Evolutionary conservation across 2,113 vertebrate species (phyloP).

Genomic region (Mormyrus iriodes): DNA sequence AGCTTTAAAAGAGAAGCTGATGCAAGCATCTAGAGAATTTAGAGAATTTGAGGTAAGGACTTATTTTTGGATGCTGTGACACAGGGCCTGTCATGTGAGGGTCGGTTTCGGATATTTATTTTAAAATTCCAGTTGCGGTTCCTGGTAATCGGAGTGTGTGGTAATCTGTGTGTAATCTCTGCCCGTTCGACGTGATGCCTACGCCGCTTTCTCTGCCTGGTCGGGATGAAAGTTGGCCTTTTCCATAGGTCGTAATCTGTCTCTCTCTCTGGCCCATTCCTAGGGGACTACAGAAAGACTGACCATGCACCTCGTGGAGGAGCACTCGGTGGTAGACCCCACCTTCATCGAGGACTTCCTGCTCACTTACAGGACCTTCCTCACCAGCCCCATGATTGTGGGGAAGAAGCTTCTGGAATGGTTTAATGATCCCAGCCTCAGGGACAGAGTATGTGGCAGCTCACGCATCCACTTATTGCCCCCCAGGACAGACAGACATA

Average conservation of each 20-base stretch:
- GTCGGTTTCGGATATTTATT: background rate
- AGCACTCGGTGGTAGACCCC: constrained; percentile 95
- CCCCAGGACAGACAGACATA: background rate
- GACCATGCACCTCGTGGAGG: constrained; percentile 97
- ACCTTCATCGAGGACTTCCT: constrained; percentile 98
- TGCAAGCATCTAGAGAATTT: too few relatives aligned
- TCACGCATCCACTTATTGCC: background rate
- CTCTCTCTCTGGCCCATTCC: background rate
- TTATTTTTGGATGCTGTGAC: background rate
- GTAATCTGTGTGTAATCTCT: background rate
- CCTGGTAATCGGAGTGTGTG: background rate
- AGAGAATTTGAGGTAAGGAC: background rate
- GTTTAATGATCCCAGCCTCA: constrained; percentile 99
- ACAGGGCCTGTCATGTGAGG: background rate
- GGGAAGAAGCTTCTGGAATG: constrained; percentile 97
- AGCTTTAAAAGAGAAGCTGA: background rate
- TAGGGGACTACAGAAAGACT: constrained; percentile 92
- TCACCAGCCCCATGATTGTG: constrained; percentile 96
- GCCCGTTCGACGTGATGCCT: background rate
- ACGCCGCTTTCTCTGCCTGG: background rate
- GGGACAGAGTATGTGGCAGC: constrained; percentile 81
- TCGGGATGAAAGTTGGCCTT: background rate
- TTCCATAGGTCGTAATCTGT: background rate
- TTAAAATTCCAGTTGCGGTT: background rate
- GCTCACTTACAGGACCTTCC: constrained; percentile 92